Evolutionary conservation across 2,113 vertebrate species (phyloP).

Genomic region (Anseranas semipalmata): DNA sequence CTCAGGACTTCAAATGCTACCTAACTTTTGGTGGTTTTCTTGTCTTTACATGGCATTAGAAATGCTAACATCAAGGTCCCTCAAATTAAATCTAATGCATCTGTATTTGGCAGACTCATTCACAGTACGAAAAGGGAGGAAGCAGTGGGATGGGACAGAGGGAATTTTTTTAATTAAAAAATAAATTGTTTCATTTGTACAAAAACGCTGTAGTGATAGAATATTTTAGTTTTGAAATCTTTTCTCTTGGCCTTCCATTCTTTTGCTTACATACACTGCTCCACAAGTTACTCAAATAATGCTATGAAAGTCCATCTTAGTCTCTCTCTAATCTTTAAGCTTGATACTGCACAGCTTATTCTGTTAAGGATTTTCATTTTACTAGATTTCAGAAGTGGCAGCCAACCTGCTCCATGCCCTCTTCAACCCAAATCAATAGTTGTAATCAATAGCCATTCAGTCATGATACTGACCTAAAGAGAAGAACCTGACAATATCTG

Average conservation of each 20-base stretch:
- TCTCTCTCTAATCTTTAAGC: not conserved
- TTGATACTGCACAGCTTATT: not conserved
- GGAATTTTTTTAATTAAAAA: not conserved
- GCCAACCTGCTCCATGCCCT: not conserved
- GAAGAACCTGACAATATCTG: not conserved
- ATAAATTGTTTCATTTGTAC: not conserved
- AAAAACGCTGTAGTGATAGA: not conserved
- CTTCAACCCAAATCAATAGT: not conserved
- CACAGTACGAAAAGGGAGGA: not conserved
- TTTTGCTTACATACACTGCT: not conserved
- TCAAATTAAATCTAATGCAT: not conserved
- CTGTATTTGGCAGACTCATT: not conserved
- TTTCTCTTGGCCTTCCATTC: not conserved
- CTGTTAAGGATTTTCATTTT: not conserved
- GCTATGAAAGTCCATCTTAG: not conserved
- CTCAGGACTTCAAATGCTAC: not conserved
- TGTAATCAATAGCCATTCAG: not conserved
- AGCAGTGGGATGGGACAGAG: not conserved
- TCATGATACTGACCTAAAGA: not conserved
- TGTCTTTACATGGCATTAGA: not conserved
- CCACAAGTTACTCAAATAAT: not conserved
- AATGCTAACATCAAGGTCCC: not conserved
- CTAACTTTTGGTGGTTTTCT: not conserved
- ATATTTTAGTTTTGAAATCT: not conserved
- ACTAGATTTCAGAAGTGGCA: not conserved